These are phyloP conservation scores for Paedocypris sp. DNA, from an alignment of 2,113 vertebrate species.

Conservation along the genomic window DNA sequence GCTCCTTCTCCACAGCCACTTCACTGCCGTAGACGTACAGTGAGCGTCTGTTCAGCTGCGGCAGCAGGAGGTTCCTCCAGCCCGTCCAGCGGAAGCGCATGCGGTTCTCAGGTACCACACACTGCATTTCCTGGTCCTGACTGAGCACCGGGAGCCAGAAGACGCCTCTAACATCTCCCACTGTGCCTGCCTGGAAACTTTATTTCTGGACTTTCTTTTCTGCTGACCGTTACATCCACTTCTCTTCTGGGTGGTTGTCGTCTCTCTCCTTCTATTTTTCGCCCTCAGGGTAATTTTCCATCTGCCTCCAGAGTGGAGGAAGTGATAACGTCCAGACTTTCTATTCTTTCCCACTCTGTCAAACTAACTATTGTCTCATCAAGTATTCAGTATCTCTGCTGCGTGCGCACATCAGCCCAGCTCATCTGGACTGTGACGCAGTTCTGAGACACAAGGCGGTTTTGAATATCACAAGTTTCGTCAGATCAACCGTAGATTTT, in stretches of 20 bases:
- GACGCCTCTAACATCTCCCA: slow-evolving; percentile 21
- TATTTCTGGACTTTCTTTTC: slow-evolving; percentile 34
- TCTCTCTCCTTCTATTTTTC: not conserved
- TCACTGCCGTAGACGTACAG: slow-evolving; percentile 64
- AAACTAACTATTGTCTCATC: slow-evolving; percentile 53
- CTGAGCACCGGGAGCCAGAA: slow-evolving; percentile 13
- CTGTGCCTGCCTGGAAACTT: slow-evolving; percentile 37
- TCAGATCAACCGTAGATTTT: slow-evolving; percentile 40
- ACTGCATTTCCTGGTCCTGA: slow-evolving; percentile 46
- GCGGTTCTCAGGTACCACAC: slow-evolving; percentile 30
- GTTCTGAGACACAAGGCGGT: slow-evolving; percentile 43
- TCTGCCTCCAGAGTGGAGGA: slow-evolving; percentile 40
- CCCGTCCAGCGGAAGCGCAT: slow-evolving; percentile 44
- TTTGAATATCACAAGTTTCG: slow-evolving; percentile 40
- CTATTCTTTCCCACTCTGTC: slow-evolving; percentile 38
- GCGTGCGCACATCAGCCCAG: slow-evolving; percentile 56
- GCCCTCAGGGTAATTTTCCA: slow-evolving; percentile 51
- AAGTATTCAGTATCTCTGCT: slow-evolving; percentile 64
- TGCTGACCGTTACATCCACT: slow-evolving; percentile 36
- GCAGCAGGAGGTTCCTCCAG: slow-evolving; percentile 57
- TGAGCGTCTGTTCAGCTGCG: slow-evolving; percentile 61
- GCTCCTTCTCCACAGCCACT: slow-evolving; percentile 62
- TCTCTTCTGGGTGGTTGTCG: slow-evolving; percentile 9
- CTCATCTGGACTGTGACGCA: slow-evolving; percentile 43
- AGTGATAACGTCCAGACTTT: slow-evolving; percentile 40